Evolutionary conservation across 2,888 invertebrate species (phyloP), one percentile per base, ranked within the genome.

Genomic region (Macaria notata): DNA sequence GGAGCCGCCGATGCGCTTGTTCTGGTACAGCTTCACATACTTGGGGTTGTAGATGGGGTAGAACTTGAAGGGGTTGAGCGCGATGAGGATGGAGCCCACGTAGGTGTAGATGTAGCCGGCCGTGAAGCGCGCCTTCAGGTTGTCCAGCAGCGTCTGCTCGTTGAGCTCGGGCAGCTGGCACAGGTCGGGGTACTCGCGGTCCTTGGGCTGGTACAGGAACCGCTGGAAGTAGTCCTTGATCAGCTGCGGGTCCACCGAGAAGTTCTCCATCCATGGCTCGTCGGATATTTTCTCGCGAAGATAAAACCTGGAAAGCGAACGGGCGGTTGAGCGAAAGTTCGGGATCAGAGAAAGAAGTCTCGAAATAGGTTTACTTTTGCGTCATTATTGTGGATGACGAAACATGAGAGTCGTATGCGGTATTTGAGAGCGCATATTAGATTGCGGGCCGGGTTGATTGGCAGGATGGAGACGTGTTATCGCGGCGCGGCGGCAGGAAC

Each of bases 21-120:
- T 98, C 88, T 98, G 98, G 88, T 98, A 99, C 71, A 98, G 89
- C 86, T 98, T 97, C 68, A 98, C 98, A 92, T 98, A 98, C 88
- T 98, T 98, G 47, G 98, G 98, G 90, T 98, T 98, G 92, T 98
- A 99, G 70, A 99, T 98, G 30, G 98, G 98, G 86, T 98, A 98
- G 87, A 98, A 98, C 92, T 96, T 96, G 87, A 98, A 98, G 8
- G 96, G 96, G 84, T 98, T 98, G 65, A 98, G 95, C 51, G 98
- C 98, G 75, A 99, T 98, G 59, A 99, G 92, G 79, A 99, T 98
- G 54, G 97, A 97, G 53, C 98, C 98, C 67, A 98, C 98, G 76
- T 98, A 98, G 7, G 98, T 98, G 88, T 98, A 98, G 74, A 98
- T 98, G 85, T 98, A 97, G 48, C 98, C 97, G 70, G 96, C 96